A percentile compares a stretch with the other conserved stretches of the same genome.
Evolutionary conservation across 2,113 vertebrate genomes (phyloP).

Genomic region (Mus musculus): GRCm39 chr9:24530001-24530500

Average conservation of each 20-base stretch:
- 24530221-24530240: slow-evolving; percentile 15
- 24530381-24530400: slow-evolving; percentile 74
- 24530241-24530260: neutral
- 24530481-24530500: slow-evolving; percentile 71
- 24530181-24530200: too few relatives aligned
- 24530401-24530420: slow-evolving; percentile 88
- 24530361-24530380: slow-evolving; percentile 1
- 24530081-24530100: neutral
- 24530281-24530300: neutral
- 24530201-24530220: slow-evolving; percentile 38
- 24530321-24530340: slow-evolving; percentile 27
- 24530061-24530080: neutral
- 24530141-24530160: neutral
- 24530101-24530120: neutral
- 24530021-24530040: neutral
- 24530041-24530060: neutral
- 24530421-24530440: slow-evolving; percentile 92
- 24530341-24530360: neutral
- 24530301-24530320: neutral
- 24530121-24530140: neutral
- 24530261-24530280: neutral
- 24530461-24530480: slow-evolving; percentile 92
- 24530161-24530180: neutral
- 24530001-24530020: slow-evolving; percentile 34
- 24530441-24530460: slow-evolving; percentile 94